Conservation (phyloP, 2,888 invertebrate species). For the Metellina segmentata region DNA sequence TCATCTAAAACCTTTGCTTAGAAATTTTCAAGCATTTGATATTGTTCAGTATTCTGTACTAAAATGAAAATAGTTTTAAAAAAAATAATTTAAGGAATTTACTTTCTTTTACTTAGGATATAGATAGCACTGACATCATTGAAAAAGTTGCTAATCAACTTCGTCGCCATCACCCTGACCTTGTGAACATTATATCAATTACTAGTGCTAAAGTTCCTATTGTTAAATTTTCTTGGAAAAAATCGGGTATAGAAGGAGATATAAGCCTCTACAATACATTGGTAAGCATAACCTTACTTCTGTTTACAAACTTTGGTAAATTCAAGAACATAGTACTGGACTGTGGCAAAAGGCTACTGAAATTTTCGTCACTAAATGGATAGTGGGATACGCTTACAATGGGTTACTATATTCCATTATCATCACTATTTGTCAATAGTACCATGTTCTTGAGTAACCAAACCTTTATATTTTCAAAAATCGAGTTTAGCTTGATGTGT, state of each 20-base stretch:
- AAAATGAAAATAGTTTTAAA: too few species aligned
- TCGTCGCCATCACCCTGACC: slow-evolving; percentile 79
- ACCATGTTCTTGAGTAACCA: too few species aligned
- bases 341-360: not conserved
- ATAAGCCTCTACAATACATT: slow-evolving; percentile 84
- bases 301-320: not conserved
- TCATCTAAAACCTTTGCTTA: too few species aligned
- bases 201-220: slow-evolving; percentile 85
- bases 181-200: slow-evolving; percentile 82
- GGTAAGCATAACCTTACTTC: slow-evolving; percentile 78
- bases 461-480: not conserved
- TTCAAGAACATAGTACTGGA: not conserved
- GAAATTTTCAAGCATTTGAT: too few species aligned
- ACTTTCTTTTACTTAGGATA: slow-evolving; percentile 78
- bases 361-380: not conserved
- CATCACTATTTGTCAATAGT: too few species aligned
- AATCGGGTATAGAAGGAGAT: slow-evolving; percentile 83
- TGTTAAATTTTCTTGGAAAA: slow-evolving; percentile 82
- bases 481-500: not conserved
- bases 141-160: slow-evolving; percentile 81
- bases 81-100: too few species aligned
- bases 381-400: too few species aligned
- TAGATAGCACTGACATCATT: slow-evolving; percentile 81
- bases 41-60: too few species aligned
- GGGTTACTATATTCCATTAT: too few species aligned